These are phyloP conservation scores for Petromus typicus DNA, from an alignment of 2,113 vertebrate species.

Conservation along the genomic window DNA sequence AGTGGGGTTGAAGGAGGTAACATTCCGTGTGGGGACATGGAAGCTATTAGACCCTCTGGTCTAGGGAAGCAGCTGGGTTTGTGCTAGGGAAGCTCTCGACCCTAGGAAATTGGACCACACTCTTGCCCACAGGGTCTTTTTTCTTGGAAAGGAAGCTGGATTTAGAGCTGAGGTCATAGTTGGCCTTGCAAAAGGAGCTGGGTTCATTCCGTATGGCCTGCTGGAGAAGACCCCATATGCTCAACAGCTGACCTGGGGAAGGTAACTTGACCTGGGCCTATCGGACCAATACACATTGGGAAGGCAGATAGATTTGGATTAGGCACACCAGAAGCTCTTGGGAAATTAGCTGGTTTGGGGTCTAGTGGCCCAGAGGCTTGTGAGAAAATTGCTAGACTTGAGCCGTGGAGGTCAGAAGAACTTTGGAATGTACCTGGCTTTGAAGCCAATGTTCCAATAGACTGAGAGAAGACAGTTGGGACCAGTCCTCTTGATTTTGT, in stretches of 20 bases:
- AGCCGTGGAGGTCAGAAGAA: slow-evolving; percentile 70
- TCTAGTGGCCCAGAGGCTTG: slow-evolving; percentile 74
- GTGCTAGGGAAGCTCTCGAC: slow-evolving; percentile 76
- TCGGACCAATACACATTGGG: slow-evolving; percentile 64
- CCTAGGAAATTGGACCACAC: slow-evolving; percentile 81
- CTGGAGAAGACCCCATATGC: slow-evolving; percentile 70
- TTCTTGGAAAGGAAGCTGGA: slow-evolving; percentile 77
- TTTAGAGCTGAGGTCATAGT: slow-evolving; percentile 68
- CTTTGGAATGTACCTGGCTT: slow-evolving; percentile 79
- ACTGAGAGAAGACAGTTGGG: slow-evolving; percentile 73
- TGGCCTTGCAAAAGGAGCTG: slow-evolving; percentile 76
- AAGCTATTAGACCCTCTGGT: slow-evolving; percentile 75
- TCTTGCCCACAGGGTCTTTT: slow-evolving; percentile 77
- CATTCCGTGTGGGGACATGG: slow-evolving; percentile 82
- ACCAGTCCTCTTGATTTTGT: slow-evolving; percentile 70
- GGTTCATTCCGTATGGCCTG: slow-evolving; percentile 70
- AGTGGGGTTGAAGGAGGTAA: slow-evolving; percentile 72
- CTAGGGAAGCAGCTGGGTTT: slow-evolving; percentile 79
- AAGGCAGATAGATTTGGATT: slow-evolving; percentile 69
- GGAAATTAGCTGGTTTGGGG: slow-evolving; percentile 72
- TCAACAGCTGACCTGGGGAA: slow-evolving; percentile 69
- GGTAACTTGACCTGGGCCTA: slow-evolving; percentile 61
- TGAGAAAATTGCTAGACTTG: slow-evolving; percentile 76
- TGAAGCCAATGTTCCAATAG: slow-evolving; percentile 75
- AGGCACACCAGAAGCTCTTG: slow-evolving; percentile 72